phyloP scores from a whole-genome alignment of 2,113 vertebrate genomes.

The Mus pahari region DNA sequence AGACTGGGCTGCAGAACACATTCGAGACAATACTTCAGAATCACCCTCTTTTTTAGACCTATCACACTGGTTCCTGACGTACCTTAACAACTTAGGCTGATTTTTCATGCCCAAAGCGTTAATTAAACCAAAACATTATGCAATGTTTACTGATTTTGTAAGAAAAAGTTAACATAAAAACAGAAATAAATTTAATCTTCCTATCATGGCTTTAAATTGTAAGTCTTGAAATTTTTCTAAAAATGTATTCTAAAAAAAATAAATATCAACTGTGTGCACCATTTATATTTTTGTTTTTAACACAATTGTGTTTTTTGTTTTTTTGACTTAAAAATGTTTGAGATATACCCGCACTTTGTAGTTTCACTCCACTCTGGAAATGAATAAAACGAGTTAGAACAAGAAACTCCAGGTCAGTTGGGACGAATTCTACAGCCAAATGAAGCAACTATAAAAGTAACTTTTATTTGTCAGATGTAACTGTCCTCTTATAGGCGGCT shows the following conservation, averaged over 20 bases:
- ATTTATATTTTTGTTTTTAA: background rate
- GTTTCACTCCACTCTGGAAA: no score
- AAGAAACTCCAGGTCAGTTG: background rate
- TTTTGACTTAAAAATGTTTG: background rate
- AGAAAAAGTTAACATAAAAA: background rate
- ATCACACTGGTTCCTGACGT: background rate
- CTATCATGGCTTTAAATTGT: conserved; percentile 32
- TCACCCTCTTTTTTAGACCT: background rate
- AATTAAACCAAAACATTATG: background rate
- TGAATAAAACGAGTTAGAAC: background rate
- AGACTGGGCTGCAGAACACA: background rate
- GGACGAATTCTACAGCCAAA: background rate
- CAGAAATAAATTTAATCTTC: background rate
- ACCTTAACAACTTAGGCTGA: background rate
- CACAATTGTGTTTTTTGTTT: background rate
- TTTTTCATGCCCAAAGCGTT: background rate
- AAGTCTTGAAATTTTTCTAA: conserved; percentile 11
- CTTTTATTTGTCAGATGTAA: no score
- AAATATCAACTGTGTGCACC: background rate
- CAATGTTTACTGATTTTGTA: background rate
- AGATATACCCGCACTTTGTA: background rate
- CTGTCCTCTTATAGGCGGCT: no score
- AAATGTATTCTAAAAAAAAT: conserved; percentile 14
- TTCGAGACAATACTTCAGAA: background rate
- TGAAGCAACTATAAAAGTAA: background rate